These are phyloP conservation scores for Drosophila jambulina DNA, from an alignment of 1,140 invertebrate species.

Conservation along the genomic window DNA sequence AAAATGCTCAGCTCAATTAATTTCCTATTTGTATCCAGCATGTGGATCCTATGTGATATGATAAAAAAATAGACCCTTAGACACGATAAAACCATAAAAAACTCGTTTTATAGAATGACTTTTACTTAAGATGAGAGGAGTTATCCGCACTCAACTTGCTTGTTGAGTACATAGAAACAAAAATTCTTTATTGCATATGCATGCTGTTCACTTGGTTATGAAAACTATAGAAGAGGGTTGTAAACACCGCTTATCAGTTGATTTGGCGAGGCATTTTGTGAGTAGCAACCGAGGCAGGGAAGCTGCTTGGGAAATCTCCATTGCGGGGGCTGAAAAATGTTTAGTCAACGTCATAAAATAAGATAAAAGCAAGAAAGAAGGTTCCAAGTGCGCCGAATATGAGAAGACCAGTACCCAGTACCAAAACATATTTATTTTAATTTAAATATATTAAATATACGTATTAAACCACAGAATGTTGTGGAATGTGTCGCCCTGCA, in stretches of 20 bases:
- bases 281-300: conserved; percentile 2
- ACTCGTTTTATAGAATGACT: conserved; percentile 1
- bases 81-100: conserved; percentile 6
- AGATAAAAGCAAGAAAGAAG: conserved; percentile 9
- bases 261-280: conserved; percentile 49
- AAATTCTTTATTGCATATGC: conserved; percentile 41
- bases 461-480: not conserved
- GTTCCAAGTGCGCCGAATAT: too few species aligned
- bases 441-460: not conserved
- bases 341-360: conserved; percentile 30
- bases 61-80: not conserved
- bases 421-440: not conserved
- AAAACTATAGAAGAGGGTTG: conserved; percentile 3
- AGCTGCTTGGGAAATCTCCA: conserved; percentile 9
- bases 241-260: conserved; percentile 42
- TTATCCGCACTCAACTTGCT: not conserved
- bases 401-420: not conserved
- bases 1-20: not conserved
- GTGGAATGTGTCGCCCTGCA: not conserved
- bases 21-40: not conserved
- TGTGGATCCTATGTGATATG: not conserved
- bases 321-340: conserved; percentile 15
- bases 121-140: conserved; percentile 1
- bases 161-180: conserved; percentile 36
- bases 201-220: conserved; percentile 39